phyloP scores from a whole-genome alignment of 1,140 invertebrate genomes.

The Octopus sinensis region DNA sequence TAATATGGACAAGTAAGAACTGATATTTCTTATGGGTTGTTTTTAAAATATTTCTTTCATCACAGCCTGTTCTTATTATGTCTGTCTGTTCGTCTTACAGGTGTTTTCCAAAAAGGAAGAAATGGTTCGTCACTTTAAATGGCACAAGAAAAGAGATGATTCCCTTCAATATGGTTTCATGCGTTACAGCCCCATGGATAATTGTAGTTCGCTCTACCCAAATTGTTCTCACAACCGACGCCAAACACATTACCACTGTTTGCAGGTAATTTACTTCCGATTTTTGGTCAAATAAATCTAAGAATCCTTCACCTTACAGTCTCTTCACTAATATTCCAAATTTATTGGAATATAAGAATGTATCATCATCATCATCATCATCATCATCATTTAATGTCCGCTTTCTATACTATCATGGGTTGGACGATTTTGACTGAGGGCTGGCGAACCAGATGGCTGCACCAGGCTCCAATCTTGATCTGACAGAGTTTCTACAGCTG shows the following conservation, averaged over 20 bases:
- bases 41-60: background rate
- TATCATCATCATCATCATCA: too few relatives aligned
- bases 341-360: too few relatives aligned
- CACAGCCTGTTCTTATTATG: background rate
- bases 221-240: conserved; percentile 89
- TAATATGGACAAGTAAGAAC: background rate
- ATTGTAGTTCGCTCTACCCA: conserved; percentile 76
- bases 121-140: conserved; percentile 97
- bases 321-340: too few relatives aligned
- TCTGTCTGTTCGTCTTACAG: conserved; percentile 29
- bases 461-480: too few relatives aligned
- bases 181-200: conserved; percentile 86
- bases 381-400: too few relatives aligned
- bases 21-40: background rate
- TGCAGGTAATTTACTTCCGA: conserved; percentile 65
- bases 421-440: too few relatives aligned
- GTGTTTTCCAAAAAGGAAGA: conserved; percentile 98
- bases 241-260: conserved; percentile 97
- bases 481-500: too few relatives aligned
- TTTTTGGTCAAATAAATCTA: too few relatives aligned
- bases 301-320: too few relatives aligned
- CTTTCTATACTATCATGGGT: too few relatives aligned
- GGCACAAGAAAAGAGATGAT: conserved; percentile 98
- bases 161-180: conserved; percentile 95
- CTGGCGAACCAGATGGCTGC: too few relatives aligned